Base-by-base conservation (phyloP, 2,888 invertebrate species). In the Hoplodrina blanda region DNA sequence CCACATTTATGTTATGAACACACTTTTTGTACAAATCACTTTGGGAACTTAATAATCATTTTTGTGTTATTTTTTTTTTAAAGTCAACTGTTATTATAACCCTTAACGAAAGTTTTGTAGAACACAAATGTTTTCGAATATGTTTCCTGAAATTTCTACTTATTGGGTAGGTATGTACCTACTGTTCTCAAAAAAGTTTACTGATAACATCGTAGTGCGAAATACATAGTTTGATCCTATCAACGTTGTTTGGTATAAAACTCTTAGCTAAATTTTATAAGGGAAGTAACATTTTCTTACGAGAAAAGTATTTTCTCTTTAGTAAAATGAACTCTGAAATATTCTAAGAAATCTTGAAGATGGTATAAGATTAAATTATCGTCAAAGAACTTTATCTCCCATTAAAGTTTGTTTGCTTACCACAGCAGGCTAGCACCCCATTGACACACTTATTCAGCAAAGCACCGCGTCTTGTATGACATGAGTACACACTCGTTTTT, bases 401-500 rank as follows among this genome's bases (percentile, higher is more conserved):
- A 62, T 53, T 15, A 49, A 33, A 75, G 56, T 60, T 73, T 79
- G 75, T 79, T 75, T 75, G 56, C 64, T 62, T 72, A 74, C 73
- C 61, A 61, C 46, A 56, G 46, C 50, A 30, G 30, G 17, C 52
- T 50, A 41, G 41, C 33, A 64, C 64, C 63, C 65, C 80, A 79
- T 75, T 75, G 75, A 75, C 75, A 79, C 65, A 75, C 80, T 79
- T 75, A 61, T 53, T n/a, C 55, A n/a, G 50, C 44, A 73, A 63
- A 75, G 64, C 59, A 57, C 50, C 55, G 11, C 53, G 62, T 62
- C 74, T 74, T 78, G 33, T 53, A 61, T 50, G 74, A 57, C 53
- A 64, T 6, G 20, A 74, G 64, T 55, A 73, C 80, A 73, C 79
- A 46, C 80, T 64, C 60, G 60, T 60, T 79, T 73, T n/a, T 79